These are phyloP conservation scores for Noctua comes DNA, from an alignment of 2,888 invertebrate genomes.

Conservation along the genomic window DNA sequence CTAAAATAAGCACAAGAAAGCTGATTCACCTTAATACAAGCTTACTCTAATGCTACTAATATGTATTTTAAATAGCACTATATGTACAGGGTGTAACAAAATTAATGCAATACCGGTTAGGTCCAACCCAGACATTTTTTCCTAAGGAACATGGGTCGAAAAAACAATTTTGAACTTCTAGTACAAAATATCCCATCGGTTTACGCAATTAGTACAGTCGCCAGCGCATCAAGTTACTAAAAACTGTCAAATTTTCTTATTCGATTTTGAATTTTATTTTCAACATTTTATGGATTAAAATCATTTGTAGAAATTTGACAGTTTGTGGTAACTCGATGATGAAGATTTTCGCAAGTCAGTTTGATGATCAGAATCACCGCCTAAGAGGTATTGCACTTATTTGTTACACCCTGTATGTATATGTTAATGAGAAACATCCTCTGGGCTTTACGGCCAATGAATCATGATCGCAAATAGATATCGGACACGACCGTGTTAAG, in stretches of 20 bases:
- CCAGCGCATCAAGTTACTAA: too few relatives aligned
- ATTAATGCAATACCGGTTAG: background rate
- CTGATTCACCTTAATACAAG: constrained; percentile 56
- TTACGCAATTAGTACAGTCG: background rate
- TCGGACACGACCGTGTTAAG: constrained; percentile 29
- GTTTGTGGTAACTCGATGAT: too few relatives aligned
- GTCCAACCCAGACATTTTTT: background rate
- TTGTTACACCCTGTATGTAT: constrained; percentile 34
- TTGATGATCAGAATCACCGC: background rate
- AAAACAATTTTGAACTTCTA: background rate
- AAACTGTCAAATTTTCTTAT: too few relatives aligned
- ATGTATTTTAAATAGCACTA: constrained; percentile 31
- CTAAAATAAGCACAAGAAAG: constrained; percentile 52
- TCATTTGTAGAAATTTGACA: too few relatives aligned
- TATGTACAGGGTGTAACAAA: background rate
- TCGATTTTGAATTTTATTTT: too few relatives aligned
- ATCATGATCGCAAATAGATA: constrained; percentile 69
- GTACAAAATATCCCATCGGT: background rate
- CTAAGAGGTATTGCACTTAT: background rate
- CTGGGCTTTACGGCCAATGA: constrained; percentile 66
- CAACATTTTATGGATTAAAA: too few relatives aligned
- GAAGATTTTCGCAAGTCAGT: background rate
- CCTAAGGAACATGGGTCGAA: background rate
- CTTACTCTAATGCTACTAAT: constrained; percentile 44
- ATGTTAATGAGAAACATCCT: constrained; percentile 75